Conservation (phyloP, 2,113 vertebrate genomes). For the Pomatorhinus ruficollis region DNA sequence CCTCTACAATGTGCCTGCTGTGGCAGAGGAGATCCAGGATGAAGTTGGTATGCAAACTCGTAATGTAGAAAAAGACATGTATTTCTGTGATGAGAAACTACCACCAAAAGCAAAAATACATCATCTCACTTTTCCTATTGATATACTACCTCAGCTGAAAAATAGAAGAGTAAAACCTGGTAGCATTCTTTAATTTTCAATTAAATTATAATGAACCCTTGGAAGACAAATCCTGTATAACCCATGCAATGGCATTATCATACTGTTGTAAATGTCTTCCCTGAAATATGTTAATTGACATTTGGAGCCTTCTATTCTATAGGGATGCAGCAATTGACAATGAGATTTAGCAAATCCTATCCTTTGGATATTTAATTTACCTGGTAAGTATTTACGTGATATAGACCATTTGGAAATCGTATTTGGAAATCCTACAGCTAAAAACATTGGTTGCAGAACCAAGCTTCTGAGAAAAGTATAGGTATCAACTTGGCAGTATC, state of each 20-base stretch:
- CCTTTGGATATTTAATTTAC: background rate
- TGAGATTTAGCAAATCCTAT: background rate
- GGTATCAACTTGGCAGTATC: background rate
- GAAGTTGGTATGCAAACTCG: slow-evolving; percentile 88
- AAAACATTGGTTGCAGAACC: background rate
- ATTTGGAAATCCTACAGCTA: background rate
- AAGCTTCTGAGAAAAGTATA: background rate
- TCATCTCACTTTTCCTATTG: background rate
- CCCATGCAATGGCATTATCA: background rate
- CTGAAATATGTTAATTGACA: background rate
- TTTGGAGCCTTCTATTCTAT: background rate
- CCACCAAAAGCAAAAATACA: background rate
- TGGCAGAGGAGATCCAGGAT: slow-evolving; percentile 95
- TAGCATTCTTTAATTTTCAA: background rate
- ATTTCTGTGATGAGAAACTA: background rate
- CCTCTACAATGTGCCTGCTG: slow-evolving; percentile 94
- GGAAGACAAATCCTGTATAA: background rate
- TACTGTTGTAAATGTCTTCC: background rate
- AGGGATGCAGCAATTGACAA: background rate
- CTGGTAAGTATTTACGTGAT: background rate
- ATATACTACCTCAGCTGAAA: background rate
- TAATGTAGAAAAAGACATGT: background rate
- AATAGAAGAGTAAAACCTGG: background rate
- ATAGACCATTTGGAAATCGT: background rate
- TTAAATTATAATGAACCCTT: background rate